These are phyloP conservation scores for Thecocarcelia acutangulata DNA, from an alignment of 2,888 invertebrate species.

Conservation along the genomic window DNA sequence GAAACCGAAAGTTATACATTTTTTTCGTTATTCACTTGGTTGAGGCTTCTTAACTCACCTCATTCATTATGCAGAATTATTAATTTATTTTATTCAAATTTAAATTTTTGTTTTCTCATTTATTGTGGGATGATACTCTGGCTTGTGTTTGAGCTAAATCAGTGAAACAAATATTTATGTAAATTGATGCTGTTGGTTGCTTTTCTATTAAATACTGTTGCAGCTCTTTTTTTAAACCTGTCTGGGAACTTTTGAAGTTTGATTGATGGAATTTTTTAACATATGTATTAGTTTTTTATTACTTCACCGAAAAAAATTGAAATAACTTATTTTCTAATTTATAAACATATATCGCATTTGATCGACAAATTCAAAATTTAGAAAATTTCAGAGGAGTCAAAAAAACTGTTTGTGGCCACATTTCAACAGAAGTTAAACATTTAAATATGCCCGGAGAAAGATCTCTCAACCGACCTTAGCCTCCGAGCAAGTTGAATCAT, in stretches of 20 bases:
- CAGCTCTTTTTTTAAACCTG: background rate
- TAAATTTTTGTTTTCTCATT: conserved; percentile 7
- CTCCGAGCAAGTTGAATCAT: too few species aligned
- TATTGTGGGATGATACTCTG: conserved; percentile 7
- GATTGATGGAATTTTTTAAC: conserved; percentile 11
- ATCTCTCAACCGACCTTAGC: too few species aligned
- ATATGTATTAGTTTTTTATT: too few species aligned
- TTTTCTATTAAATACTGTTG: background rate
- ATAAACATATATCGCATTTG: too few species aligned
- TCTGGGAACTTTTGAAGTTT: background rate
- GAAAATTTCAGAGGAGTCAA: too few species aligned
- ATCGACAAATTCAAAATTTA: too few species aligned
- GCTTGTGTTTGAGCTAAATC: conserved; percentile 5
- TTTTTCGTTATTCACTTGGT: conserved; percentile 10
- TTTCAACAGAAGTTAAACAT: too few species aligned
- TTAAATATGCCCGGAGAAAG: too few species aligned
- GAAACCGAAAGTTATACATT: conserved; percentile 50
- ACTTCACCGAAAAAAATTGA: too few species aligned
- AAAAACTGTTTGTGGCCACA: too few species aligned
- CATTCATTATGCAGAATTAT: conserved; percentile 33
- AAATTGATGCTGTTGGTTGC: conserved; percentile 8
- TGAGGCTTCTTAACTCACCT: conserved; percentile 21
- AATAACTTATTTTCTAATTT: too few species aligned
- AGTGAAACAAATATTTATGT: conserved; percentile 30
- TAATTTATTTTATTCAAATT: conserved; percentile 22